Base-by-base conservation (phyloP, 2,797 vertebrate genomes). In the Coendou prehensilis region DNA sequence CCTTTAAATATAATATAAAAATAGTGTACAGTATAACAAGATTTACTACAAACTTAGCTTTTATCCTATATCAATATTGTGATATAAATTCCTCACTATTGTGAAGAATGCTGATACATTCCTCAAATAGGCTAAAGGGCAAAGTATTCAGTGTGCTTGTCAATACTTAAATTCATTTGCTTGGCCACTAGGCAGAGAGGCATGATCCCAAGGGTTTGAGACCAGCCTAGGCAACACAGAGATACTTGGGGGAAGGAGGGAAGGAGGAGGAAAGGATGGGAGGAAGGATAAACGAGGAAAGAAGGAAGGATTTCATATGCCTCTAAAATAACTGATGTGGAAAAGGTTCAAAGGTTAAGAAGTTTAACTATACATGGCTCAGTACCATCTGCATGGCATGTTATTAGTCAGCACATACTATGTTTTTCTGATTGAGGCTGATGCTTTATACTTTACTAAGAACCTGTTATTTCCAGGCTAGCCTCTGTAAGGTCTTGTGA, bases 61-160 rank as follows among this genome's bases (percentile, higher is more conserved):
- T 96, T 82, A 75, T 30, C 61, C 37, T 87, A 69, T 30, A 96
- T 87, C 18, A 73, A 83, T 73, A 54, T 87, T 94, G 18, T 86
- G 33, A 86, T 47, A 82, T 13, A 78, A 87, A 87, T 84, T 84
- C 23, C 17, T 94, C 41, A 95, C 3, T 88, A 71, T 1, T 56
- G 9, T 75, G 76, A 93, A 89, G 56, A 96, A 93, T 90, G 37
- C 11, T 54, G 47, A 96, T 52, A 81, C 3, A 63, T 9, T 23
- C 47, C 1, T 47, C 28, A 52, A 89, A 4, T 76, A 26, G 57
- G 47, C 47, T 82, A 89, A 93, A 59, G 41, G 9, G 26, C 33
- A 33, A 80, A 71, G 26, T 73, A 11, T 67, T 37, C 73, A 88
- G 61, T 30, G 3, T 85, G 57, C 67, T 17, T 88, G 50, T 59